Evolutionary conservation across 2,888 invertebrate genomes (phyloP).

Genomic region (Lasiommata megera): DNA sequence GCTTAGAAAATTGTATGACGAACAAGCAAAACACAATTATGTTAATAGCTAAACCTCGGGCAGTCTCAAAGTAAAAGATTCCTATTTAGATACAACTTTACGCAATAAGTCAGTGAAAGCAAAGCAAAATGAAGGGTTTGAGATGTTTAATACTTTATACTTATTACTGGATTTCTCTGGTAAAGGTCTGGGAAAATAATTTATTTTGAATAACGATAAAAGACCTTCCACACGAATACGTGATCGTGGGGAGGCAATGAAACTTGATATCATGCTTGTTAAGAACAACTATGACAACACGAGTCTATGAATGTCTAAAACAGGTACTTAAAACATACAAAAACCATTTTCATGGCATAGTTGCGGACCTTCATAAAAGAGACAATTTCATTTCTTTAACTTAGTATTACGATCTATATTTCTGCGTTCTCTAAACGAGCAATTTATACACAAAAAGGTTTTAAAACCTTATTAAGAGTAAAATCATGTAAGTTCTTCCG

Average conservation of each 20-base stretch:
- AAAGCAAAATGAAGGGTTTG: slow-evolving; percentile 58
- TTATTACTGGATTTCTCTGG: slow-evolving; percentile 60
- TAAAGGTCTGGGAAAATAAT: slow-evolving; percentile 56
- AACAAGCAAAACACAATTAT: slow-evolving; percentile 22
- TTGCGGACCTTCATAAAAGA: neutral
- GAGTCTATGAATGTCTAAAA: slow-evolving; percentile 6
- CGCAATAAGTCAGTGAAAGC: slow-evolving; percentile 67
- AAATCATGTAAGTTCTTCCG: neutral
- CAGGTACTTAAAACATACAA: neutral
- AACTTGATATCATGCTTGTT: slow-evolving; percentile 27
- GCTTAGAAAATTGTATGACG: slow-evolving; percentile 19
- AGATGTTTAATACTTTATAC: slow-evolving; percentile 57
- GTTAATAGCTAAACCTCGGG: slow-evolving; percentile 24
- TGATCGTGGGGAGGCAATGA: slow-evolving; percentile 22
- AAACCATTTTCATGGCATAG: slow-evolving; percentile 3
- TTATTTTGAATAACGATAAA: slow-evolving; percentile 38
- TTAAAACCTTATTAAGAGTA: neutral
- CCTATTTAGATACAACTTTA: slow-evolving; percentile 55
- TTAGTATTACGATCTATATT: neutral
- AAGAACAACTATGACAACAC: slow-evolving; percentile 21
- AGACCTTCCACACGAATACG: slow-evolving; percentile 31
- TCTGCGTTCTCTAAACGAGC: neutral
- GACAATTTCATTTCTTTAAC: neutral
- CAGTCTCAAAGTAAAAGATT: slow-evolving; percentile 42
- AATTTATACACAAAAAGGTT: neutral